These are phyloP conservation scores for Tylochromis polylepis DNA, from an alignment of 2,113 vertebrate species.

Conservation along the genomic window DNA sequence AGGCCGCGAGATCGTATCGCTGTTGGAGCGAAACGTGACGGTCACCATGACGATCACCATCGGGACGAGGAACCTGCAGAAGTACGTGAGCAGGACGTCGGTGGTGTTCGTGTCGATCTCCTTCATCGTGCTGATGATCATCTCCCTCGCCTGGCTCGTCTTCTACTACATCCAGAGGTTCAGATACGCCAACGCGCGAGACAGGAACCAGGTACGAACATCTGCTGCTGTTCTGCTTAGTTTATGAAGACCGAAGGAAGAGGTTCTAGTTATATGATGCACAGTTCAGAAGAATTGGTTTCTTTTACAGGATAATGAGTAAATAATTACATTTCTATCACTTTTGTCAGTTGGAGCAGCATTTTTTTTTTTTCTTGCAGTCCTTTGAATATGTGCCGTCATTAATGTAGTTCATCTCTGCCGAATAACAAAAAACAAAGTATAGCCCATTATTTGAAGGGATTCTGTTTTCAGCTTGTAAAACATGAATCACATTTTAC, in stretches of 20 bases:
- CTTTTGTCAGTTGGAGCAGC: not conserved
- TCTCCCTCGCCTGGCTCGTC: conserved; percentile 95
- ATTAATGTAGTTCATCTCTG: not conserved
- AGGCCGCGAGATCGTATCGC: conserved; percentile 84
- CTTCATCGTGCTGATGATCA: conserved; percentile 99
- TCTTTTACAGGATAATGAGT: not conserved
- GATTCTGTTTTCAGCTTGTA: not conserved
- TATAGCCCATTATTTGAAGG: not conserved
- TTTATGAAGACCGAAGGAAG: accelerated
- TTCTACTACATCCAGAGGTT: conserved; percentile 99
- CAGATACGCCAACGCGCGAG: conserved; percentile 92
- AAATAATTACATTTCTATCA: not conserved
- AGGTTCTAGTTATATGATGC: not conserved
- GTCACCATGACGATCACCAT: conserved; percentile 95
- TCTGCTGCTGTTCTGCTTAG: not conserved
- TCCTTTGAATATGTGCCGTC: not conserved
- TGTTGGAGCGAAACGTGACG: conserved; percentile 88
- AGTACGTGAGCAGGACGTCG: conserved; percentile 95
- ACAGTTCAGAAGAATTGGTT: not conserved
- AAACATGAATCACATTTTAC: not conserved
- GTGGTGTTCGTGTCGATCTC: conserved; percentile 99
- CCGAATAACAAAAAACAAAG: accelerated
- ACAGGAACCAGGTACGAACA: conserved; percentile 83
- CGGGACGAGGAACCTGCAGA: conserved; percentile 95
- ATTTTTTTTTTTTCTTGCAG: no score